These are phyloP conservation scores for Cheirogaleus major DNA, from an alignment of 2,797 vertebrate species.

Conservation along the genomic window DNA sequence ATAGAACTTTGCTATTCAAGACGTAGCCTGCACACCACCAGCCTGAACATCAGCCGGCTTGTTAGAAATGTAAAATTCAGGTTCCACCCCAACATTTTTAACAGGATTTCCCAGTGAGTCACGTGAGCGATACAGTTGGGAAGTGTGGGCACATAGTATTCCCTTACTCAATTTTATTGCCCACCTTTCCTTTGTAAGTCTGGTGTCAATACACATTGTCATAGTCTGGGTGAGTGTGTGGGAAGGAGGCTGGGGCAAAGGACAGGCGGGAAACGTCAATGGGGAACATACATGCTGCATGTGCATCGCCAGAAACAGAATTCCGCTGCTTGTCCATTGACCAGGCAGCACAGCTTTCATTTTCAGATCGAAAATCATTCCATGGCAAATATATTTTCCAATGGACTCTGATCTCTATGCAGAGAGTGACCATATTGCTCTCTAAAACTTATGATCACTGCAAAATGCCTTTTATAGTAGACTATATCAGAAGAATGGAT, in stretches of 20 bases:
- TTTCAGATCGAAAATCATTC: background rate
- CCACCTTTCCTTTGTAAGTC: background rate
- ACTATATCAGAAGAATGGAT: background rate
- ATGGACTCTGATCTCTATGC: background rate
- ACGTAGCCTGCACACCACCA: background rate
- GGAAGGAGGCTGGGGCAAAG: background rate
- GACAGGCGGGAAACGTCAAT: fast-evolving
- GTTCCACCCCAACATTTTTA: background rate
- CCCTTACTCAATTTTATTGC: background rate
- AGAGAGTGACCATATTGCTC: background rate
- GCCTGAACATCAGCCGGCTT: background rate
- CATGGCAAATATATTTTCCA: background rate
- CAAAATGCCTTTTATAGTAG: background rate
- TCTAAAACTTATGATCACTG: background rate
- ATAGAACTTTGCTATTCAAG: background rate
- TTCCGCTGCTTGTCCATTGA: background rate
- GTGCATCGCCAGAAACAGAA: fast-evolving
- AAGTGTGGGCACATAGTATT: fast-evolving
- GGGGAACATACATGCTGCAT: fast-evolving
- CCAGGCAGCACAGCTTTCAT: background rate
- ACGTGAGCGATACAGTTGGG: background rate
- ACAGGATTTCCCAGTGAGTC: background rate
- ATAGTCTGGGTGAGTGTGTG: fast-evolving
- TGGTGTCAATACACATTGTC: background rate
- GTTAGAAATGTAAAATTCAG: background rate